phyloP scores from a whole-genome alignment of 2,797 vertebrate genomes.

The Acestrorhynchus altus region DNA sequence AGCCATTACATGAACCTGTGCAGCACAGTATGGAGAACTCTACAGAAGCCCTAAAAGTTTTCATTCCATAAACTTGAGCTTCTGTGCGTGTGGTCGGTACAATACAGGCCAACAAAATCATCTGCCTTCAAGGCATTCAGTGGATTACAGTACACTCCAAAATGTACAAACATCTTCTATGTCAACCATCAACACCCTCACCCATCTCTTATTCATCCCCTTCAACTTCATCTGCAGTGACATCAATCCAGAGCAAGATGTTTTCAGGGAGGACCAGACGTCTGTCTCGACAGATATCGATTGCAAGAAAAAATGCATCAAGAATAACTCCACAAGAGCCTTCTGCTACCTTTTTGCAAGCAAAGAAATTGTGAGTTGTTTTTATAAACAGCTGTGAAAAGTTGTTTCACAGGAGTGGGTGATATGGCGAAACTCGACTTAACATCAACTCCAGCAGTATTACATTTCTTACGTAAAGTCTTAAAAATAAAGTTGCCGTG shows the following conservation, averaged over 20 bases:
- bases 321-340: constrained; percentile 25
- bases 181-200: constrained; percentile 6
- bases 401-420: neutral
- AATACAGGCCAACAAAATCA: neutral
- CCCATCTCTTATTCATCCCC: constrained; percentile 36
- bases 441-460: too few relatives aligned
- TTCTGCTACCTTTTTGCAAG: constrained; percentile 7
- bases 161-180: constrained; percentile 35
- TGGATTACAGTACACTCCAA: neutral
- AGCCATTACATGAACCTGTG: neutral
- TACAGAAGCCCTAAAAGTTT: constrained; percentile 2
- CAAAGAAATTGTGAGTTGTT: constrained; percentile 6
- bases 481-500: too few relatives aligned
- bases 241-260: constrained; percentile 39
- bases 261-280: constrained; percentile 39
- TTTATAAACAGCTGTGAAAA: neutral
- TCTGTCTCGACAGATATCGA: constrained; percentile 40
- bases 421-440: too few relatives aligned
- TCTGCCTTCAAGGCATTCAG: neutral
- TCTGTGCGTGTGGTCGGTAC: neutral
- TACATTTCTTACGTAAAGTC: too few relatives aligned
- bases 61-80: neutral
- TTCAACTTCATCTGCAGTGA: constrained; percentile 30
- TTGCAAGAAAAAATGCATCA: constrained; percentile 26
- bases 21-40: neutral